Conservation (phyloP, 2,888 invertebrate genomes). For the Bembecia ichneumoniformis region DNA sequence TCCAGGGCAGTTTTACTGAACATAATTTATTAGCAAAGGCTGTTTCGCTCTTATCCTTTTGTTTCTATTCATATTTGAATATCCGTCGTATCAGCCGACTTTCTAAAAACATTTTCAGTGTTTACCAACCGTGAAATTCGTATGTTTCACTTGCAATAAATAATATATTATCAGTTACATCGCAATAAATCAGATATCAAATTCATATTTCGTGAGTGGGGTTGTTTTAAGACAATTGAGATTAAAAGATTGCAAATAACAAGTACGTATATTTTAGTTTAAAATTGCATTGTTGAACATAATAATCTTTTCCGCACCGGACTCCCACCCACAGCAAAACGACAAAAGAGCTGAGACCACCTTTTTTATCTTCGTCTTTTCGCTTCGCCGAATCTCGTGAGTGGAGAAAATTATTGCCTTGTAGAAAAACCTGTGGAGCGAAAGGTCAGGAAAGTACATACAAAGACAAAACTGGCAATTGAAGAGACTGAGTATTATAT, state of each 20-base stretch:
- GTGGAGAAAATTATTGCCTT: slow-evolving; percentile 54
- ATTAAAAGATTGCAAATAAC: background rate
- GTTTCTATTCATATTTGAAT: slow-evolving; percentile 13
- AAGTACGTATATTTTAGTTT: slow-evolving; percentile 1
- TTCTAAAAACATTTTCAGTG: background rate
- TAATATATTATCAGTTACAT: background rate
- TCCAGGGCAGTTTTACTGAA: slow-evolving; percentile 9
- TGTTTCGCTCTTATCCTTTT: slow-evolving; percentile 20
- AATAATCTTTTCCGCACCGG: slow-evolving; percentile 10
- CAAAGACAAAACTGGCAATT: slow-evolving; percentile 24
- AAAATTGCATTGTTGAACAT: background rate
- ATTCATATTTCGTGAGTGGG: background rate
- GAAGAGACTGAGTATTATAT: slow-evolving; percentile 7
- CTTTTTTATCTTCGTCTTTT: slow-evolving; percentile 57
- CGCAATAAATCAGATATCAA: background rate
- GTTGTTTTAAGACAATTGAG: background rate
- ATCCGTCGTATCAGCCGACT: background rate
- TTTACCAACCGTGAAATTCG: background rate
- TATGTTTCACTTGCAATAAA: background rate
- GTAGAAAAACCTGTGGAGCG: slow-evolving; percentile 41
- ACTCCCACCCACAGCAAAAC: slow-evolving; percentile 26
- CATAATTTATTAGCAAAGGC: slow-evolving; percentile 29
- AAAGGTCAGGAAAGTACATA: slow-evolving; percentile 41
- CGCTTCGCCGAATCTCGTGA: slow-evolving; percentile 45
- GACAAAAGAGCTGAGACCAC: slow-evolving; percentile 50